Evolutionary conservation across 2,888 invertebrate species (phyloP), one percentile per base, ranked within the genome.

Genomic region (Geotrupes spiniger): DNA sequence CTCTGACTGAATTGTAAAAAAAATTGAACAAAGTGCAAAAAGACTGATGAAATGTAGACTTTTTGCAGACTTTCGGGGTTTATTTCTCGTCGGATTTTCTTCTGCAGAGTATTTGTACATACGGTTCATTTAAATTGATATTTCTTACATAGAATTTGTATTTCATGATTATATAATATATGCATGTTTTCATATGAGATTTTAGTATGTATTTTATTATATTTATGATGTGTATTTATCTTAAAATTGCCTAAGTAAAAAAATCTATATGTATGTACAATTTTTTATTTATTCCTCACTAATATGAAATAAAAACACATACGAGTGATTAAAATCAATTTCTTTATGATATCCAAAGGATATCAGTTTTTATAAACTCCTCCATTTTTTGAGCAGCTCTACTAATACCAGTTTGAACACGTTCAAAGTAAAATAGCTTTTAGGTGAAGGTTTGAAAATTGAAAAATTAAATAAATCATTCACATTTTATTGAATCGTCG

Each of bases 151-250:
- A 15, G 33, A 33, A 14, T 29, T 11, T 29, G 12, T 33, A 15
- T 33, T 14, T 33, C 15, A 9, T 14, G 8, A 5, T 12, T 52
- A 15, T 28, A 44, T 44, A 14, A 39, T 39, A 12, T 48, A 21
- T 54, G 48, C 44, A 54, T 57, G 55, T 59, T 54, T 56, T 56
- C 50, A 52, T 49, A 49, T 49, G 39, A 58, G 50, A 56, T 48
- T 56, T 57, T 56, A 60, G 59, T 58, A 55, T 54, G 54, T 58
- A 56, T 60, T 60, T 60, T 60, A 57, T 58, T 58, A 60, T 58
- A 60, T 60, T 60, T 59, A 59, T 58, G 58, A 57, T 53, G 53
- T 59, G 56, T 57, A 60, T 60, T 60, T 58, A 58, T 55, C 57
- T 56, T 57, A 51, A 21, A 21, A 52, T 39, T 51, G 53, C 54